Base-by-base conservation (phyloP, 2,888 invertebrate genomes). In the Isotomurus palustris region DNA sequence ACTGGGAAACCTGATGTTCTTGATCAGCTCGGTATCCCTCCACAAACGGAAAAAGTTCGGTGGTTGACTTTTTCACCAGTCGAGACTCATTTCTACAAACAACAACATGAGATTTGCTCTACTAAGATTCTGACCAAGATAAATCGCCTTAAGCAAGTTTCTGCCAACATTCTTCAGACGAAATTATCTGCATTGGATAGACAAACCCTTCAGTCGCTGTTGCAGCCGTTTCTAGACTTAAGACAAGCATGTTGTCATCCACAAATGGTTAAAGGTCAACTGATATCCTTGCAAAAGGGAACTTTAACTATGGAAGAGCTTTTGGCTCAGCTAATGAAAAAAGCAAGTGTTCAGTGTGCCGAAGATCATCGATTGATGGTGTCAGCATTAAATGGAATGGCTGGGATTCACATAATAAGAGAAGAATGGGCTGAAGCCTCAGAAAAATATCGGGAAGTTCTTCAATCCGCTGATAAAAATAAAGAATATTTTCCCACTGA, bases 181-280 rank as follows among this genome's bases (percentile, higher is more conserved):
- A 47, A 60, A 24, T 24, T 69, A 4, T 60, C 65, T 6, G 73
- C 74, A 36, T 73, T 83, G 47, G 78, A 82, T 53, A 76, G 77
- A 32, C 71, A 74, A 22, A 72, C 72, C 10, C 64, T 81, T 22
- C 76, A 76, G 62, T 73, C 72, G 60, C 66, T 87, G 49, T 72
- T 87, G 69, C 77, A 77, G 44, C 87, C 87, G 0, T 76, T 88
- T 56, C 73, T 83, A 50, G 78, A 80, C 52, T 75, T 88, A 56
- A 79, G 87, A 0, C 85, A 86, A 74, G 84, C 84, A 1, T 87
- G 87, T 72, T 82, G 83, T 12, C 83, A 86, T 73, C 86, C 87
- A 0, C 83, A 83, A 72, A 79, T 82, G 53, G 80, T 80, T 3
- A 74, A 79, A 61, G 80, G 81, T 6, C 77, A 78, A 50, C 80